Evolutionary conservation across 1,140 invertebrate genomes (phyloP).

Genomic region (Calliopsis andreniformis): DNA sequence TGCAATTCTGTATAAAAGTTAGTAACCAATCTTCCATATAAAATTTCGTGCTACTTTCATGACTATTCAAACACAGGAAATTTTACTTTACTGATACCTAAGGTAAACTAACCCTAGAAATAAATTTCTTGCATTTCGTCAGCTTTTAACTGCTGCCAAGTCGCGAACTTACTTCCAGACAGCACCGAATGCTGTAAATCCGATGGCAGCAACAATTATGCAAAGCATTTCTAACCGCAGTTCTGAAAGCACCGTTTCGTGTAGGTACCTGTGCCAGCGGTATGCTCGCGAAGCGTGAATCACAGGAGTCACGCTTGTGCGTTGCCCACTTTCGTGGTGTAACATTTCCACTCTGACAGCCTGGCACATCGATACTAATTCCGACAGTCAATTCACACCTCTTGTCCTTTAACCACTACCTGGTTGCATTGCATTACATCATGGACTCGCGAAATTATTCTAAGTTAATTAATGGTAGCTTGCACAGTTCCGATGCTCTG

Average conservation of each 20-base stretch:
- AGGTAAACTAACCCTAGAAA: no score
- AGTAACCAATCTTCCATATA: no score
- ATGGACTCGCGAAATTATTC: background rate
- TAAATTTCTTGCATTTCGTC: no score
- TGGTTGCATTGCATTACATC: background rate
- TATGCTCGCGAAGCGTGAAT: constrained; percentile 26
- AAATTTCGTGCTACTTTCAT: no score
- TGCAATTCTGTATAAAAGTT: constrained; percentile 54
- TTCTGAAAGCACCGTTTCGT: background rate
- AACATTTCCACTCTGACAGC: constrained; percentile 21
- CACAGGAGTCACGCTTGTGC: background rate
- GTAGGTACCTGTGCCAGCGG: background rate
- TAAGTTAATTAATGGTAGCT: no score
- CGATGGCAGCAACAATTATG: constrained; percentile 41
- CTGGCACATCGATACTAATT: constrained; percentile 1
- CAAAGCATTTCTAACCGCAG: constrained; percentile 14
- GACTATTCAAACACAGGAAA: no score
- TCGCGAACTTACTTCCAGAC: no score
- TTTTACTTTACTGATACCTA: no score
- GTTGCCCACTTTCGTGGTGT: background rate
- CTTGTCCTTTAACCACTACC: constrained; percentile 5
- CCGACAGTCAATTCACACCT: constrained; percentile 17
- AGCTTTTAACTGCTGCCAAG: no score
- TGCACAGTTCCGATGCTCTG: no score
- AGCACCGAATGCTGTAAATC: constrained; percentile 51